These are phyloP conservation scores for Suricata suricatta DNA, from an alignment of 2,113 vertebrate genomes.

Conservation along the genomic window DNA sequence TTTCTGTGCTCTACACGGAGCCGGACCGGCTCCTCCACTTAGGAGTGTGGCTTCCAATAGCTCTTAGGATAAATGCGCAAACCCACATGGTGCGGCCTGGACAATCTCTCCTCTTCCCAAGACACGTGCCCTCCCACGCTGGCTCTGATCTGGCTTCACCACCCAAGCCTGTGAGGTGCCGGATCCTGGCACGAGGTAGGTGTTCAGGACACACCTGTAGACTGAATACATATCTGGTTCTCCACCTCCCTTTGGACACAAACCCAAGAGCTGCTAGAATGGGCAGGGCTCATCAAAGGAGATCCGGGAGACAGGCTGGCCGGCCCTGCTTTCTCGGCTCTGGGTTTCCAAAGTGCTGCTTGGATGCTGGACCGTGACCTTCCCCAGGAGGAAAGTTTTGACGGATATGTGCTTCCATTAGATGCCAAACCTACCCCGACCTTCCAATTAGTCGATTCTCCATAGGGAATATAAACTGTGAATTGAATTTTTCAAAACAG, in stretches of 20 bases:
- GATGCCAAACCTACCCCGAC: not conserved
- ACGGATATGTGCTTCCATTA: not conserved
- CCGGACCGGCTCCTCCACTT: not conserved
- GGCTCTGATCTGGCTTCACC: fast-evolving
- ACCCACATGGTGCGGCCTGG: fast-evolving
- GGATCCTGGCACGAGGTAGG: not conserved
- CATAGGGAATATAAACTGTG: conserved; percentile 55
- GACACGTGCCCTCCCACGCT: not conserved
- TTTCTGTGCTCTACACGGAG: not conserved
- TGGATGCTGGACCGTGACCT: fast-evolving
- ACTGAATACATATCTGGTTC: too few relatives aligned
- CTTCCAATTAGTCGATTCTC: conserved; percentile 47
- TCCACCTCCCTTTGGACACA: not conserved
- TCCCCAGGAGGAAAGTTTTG: not conserved
- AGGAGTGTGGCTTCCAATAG: too few relatives aligned
- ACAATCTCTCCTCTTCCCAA: not conserved
- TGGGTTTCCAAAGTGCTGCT: not conserved
- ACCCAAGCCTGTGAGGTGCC: not conserved
- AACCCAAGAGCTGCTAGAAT: not conserved
- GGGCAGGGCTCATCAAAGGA: not conserved
- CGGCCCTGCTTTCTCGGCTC: not conserved
- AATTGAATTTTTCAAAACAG: conserved; percentile 49
- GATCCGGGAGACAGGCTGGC: not conserved
- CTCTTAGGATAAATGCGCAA: not conserved
- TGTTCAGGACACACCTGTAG: not conserved